Base-by-base conservation (phyloP, 35 echinoderm and acorn worm genomes). In the Diadema setosum region DNA sequence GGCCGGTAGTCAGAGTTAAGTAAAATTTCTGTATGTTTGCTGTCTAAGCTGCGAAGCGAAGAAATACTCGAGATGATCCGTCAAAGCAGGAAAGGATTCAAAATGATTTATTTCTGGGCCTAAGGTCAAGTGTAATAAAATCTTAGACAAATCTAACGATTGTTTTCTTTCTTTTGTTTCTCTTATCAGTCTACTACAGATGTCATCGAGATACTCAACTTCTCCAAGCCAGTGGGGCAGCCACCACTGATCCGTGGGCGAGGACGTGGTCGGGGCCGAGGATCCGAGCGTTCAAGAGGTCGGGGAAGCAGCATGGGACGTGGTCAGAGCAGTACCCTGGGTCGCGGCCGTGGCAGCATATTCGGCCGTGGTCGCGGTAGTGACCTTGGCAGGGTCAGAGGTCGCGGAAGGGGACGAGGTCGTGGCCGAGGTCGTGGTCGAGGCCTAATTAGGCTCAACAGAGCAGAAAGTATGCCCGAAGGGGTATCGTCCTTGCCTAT, bases 131-230 rank as follows among this genome's bases (percentile, higher is more conserved):
- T n/a, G n/a, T n/a, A n/a, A n/a, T n/a, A n/a, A n/a, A n/a, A n/a
- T n/a, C n/a, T n/a, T n/a, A n/a, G n/a, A n/a, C n/a, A n/a, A n/a
- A n/a, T n/a, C n/a, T n/a, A n/a, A n/a, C n/a, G n/a, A n/a, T n/a
- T n/a, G 0, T 78, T 35, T 78, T 39, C n/a, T 4, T 41, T 25
- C 44, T 25, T 18, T 4, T 67, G 24, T 78, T 44, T 78, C 9
- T n/a, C 73, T 41, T 41, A n/a, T 20, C 73, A 78, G 73, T 78
- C 73, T 12, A 78, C 73, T 23, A 78, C 73, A 21, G 73, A 78
- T 20, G 35, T 78, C 73, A 41, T 39, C 4, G 36, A 78, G 24
- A 36, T 39, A 8, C 40, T 44, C 73, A 39, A 36, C 36, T 9
- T 78, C 11, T 41, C 73, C 5, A 78, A 6, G 37, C 40, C 48